phyloP scores from a whole-genome alignment of 1,140 invertebrate species.

The Saccostrea echinata region DNA sequence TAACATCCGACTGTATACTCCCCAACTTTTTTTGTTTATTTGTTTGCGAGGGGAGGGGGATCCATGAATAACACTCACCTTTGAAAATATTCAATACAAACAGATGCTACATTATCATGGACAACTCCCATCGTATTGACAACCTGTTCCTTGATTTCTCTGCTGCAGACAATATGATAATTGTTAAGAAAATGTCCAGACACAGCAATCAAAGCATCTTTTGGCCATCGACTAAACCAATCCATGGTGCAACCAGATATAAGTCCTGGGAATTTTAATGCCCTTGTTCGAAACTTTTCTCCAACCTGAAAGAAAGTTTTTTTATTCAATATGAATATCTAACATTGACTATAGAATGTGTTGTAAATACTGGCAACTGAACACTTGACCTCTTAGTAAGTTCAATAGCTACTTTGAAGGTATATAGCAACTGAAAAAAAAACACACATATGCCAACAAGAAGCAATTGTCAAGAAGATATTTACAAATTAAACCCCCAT shows the following conservation, averaged over 20 bases:
- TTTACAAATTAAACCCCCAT: too few relatives aligned
- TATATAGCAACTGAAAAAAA: too few relatives aligned
- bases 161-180: constrained; percentile 92
- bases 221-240: constrained; percentile 98
- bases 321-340: too few relatives aligned
- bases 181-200: constrained; percentile 93
- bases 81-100: constrained; percentile 95
- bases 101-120: constrained; percentile 89
- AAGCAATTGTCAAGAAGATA: too few relatives aligned
- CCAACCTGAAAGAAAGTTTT: constrained; percentile 73
- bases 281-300: constrained; percentile 85
- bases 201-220: constrained; percentile 94
- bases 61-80: constrained; percentile 80
- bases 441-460: too few relatives aligned
- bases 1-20: too few relatives aligned
- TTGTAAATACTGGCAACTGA: too few relatives aligned
- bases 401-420: too few relatives aligned
- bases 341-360: not conserved
- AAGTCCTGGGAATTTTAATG: constrained; percentile 95
- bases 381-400: too few relatives aligned
- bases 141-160: constrained; percentile 89
- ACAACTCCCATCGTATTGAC: constrained; percentile 89
- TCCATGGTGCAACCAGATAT: constrained; percentile 98
- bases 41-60: too few relatives aligned
- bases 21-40: too few relatives aligned